Percentiles rank a stretch among this genome's conserved stretches.
Conservation (phyloP, 2,113 vertebrate species). For the Heterotis niloticus region DNA sequence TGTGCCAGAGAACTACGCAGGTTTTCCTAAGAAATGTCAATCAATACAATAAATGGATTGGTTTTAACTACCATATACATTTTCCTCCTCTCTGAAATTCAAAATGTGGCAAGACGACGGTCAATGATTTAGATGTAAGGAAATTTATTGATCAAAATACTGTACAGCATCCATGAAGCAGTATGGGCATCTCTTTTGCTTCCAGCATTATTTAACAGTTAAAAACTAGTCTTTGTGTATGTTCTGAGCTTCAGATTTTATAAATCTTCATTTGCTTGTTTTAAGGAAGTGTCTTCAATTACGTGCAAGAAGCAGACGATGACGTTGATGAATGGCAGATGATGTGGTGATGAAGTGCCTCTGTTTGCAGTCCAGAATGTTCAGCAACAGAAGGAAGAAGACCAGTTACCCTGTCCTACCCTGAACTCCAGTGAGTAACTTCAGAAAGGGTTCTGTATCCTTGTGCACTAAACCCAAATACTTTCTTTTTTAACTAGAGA, state of each 20-base stretch:
- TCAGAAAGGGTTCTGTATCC: slow-evolving; percentile 28
- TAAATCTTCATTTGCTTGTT: background rate
- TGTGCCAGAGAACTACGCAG: no score
- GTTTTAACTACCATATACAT: no score
- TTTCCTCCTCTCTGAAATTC: no score
- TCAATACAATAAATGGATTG: no score
- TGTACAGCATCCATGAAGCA: background rate
- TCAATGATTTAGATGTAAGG: no score
- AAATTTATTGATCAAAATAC: no score
- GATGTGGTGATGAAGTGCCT: background rate
- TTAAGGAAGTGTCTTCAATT: background rate
- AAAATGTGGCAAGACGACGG: no score
- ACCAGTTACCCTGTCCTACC: background rate
- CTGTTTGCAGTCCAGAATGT: background rate
- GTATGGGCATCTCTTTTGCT: background rate
- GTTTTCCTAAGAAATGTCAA: no score
- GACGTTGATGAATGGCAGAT: background rate
- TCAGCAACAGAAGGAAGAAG: background rate
- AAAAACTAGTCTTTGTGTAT: background rate
- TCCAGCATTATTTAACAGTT: background rate
- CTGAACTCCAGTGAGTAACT: slow-evolving; percentile 11
- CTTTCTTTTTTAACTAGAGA: slow-evolving; percentile 49
- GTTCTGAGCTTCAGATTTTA: background rate
- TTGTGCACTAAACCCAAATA: slow-evolving; percentile 41
- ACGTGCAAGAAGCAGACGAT: background rate